phyloP scores from a whole-genome alignment of 2,888 invertebrate species.

The Epirrhoe alternata region DNA sequence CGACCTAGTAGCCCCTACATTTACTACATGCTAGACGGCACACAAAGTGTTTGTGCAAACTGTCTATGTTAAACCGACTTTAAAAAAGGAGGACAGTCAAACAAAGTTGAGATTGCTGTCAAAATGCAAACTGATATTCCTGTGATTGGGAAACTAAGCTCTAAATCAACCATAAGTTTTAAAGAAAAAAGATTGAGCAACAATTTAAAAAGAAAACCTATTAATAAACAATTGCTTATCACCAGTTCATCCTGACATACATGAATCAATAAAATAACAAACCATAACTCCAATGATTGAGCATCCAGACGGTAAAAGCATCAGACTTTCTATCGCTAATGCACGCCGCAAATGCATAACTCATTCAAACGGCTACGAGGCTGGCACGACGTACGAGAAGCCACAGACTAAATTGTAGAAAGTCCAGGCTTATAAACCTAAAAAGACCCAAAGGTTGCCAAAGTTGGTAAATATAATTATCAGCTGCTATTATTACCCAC shows the following conservation, averaged over 20 bases:
- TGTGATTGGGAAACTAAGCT: too few relatives aligned
- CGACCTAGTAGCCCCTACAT: too few relatives aligned
- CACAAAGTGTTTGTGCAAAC: too few relatives aligned
- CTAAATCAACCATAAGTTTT: neutral
- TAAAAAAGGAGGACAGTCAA: too few relatives aligned
- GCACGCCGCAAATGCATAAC: constrained; percentile 37
- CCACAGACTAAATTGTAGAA: constrained; percentile 20
- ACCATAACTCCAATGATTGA: constrained; percentile 35
- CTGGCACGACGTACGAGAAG: constrained; percentile 21
- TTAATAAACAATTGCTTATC: neutral
- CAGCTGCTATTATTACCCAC: too few relatives aligned
- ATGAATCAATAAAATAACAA: constrained; percentile 32
- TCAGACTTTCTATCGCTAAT: constrained; percentile 42
- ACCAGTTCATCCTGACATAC: neutral
- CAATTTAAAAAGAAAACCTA: neutral
- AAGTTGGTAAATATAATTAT: neutral
- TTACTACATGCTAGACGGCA: too few relatives aligned
- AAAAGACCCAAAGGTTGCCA: neutral
- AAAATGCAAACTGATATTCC: too few relatives aligned
- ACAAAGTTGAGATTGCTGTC: too few relatives aligned
- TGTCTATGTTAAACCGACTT: too few relatives aligned
- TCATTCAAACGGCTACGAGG: constrained; percentile 26
- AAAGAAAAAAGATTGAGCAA: neutral
- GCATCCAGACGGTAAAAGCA: constrained; percentile 38
- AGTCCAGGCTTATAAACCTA: neutral